Percentiles rank a stretch among this genome's conserved stretches.
Evolutionary conservation across 2,888 invertebrate genomes (phyloP).

Genomic region (Volucella zonaria): DNA sequence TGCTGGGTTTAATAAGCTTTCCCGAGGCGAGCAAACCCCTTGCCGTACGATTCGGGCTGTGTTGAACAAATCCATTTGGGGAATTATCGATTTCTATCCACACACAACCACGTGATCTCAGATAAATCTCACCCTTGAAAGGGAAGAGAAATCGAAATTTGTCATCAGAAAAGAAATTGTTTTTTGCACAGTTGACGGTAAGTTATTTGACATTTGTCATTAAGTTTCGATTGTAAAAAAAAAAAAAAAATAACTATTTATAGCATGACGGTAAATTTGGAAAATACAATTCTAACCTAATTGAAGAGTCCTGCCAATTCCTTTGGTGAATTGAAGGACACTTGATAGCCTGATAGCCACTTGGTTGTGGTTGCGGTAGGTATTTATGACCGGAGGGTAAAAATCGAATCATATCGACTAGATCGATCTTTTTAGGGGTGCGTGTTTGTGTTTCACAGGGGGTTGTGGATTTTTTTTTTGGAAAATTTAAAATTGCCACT

Average conservation of each 20-base stretch:
- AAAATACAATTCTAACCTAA: conserved; percentile 42
- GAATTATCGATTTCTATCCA: conserved; percentile 30
- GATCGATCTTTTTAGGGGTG: conserved; percentile 26
- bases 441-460: neutral
- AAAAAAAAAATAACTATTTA: conserved; percentile 36
- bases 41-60: neutral
- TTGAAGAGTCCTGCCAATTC: conserved; percentile 32
- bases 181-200: neutral
- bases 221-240: conserved; percentile 12
- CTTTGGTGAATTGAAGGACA: conserved; percentile 41
- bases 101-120: conserved; percentile 13
- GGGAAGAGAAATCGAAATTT: conserved; percentile 1
- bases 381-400: conserved; percentile 9
- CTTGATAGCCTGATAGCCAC: conserved; percentile 24
- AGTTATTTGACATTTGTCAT: conserved; percentile 49
- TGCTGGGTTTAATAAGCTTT: conserved; percentile 42
- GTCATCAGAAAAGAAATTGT: conserved; percentile 9
- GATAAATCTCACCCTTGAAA: neutral
- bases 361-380: neutral
- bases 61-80: conserved; percentile 1
- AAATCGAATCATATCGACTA: conserved; percentile 14
- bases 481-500: conserved; percentile 38
- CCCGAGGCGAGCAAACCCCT: neutral
- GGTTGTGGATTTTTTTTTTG: conserved; percentile 19
- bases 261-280: conserved; percentile 32